phyloP scores from a whole-genome alignment of 1,140 invertebrate species.

The Brachionus calyciflorus region DNA sequence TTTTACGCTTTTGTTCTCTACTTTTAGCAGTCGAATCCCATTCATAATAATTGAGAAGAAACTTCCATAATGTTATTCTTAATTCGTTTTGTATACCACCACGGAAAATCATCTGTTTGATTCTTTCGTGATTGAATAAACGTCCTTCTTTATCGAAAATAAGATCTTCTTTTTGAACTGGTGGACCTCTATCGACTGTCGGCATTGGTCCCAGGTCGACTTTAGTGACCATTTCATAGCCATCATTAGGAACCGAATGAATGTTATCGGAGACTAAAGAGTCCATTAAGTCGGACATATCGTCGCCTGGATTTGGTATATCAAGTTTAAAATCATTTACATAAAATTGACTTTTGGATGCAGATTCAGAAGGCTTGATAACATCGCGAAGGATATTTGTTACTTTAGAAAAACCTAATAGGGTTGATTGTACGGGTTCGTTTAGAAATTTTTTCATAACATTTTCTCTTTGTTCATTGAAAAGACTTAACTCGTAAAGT shows the following conservation, averaged over 20 bases:
- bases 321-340: conserved; percentile 66
- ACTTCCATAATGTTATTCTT: conserved; percentile 87
- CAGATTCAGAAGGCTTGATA: conserved; percentile 52
- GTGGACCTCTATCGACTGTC: conserved; percentile 63
- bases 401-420: conserved; percentile 78
- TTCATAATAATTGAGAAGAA: conserved; percentile 80
- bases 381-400: conserved; percentile 66
- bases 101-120: conserved; percentile 80
- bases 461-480: conserved; percentile 66
- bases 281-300: conserved; percentile 56
- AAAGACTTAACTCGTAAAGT: conserved; percentile 78
- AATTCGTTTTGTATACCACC: conserved; percentile 73
- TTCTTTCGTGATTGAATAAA: conserved; percentile 58
- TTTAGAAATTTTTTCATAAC: conserved; percentile 62
- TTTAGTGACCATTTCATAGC: conserved; percentile 46
- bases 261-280: conserved; percentile 22
- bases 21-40: conserved; percentile 76
- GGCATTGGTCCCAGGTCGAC: conserved; percentile 37
- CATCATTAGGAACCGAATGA: neutral
- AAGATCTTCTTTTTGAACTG: conserved; percentile 77
- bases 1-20: conserved; percentile 57
- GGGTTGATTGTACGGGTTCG: conserved; percentile 74
- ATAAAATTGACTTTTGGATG: conserved; percentile 59
- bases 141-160: conserved; percentile 73
- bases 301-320: conserved; percentile 60